Evolutionary conservation across 2,797 vertebrate genomes (phyloP).

Genomic region (Craterocephalus amniculus): DNA sequence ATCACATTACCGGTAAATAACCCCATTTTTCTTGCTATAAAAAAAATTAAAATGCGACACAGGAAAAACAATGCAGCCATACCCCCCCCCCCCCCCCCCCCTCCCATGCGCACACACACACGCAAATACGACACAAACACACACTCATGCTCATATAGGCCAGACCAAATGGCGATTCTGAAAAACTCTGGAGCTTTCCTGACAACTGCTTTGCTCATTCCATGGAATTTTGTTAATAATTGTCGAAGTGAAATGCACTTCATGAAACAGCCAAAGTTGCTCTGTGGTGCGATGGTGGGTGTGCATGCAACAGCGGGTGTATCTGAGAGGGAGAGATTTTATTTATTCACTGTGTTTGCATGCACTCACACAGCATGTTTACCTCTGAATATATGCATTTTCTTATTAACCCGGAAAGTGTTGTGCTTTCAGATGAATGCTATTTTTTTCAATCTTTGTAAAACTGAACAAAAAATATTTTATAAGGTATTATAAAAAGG

Average conservation of each 20-base stretch:
- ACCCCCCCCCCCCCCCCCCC: slow-evolving; percentile 32
- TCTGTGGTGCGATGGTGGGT: slow-evolving; percentile 15
- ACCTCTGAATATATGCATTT: slow-evolving; percentile 62
- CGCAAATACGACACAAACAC: slow-evolving; percentile 8
- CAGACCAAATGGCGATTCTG: slow-evolving; percentile 64
- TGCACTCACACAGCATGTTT: slow-evolving; percentile 45
- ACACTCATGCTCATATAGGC: slow-evolving; percentile 41
- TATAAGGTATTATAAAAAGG: not conserved
- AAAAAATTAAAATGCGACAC: too few relatives aligned
- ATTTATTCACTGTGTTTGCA: slow-evolving; percentile 43
- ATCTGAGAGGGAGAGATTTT: slow-evolving; percentile 39
- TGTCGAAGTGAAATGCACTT: slow-evolving; percentile 66
- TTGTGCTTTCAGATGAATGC: slow-evolving; percentile 1
- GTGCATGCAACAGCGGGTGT: slow-evolving; percentile 10
- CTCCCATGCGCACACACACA: slow-evolving; percentile 10
- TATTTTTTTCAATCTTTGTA: slow-evolving; percentile 16
- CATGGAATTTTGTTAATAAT: slow-evolving; percentile 76
- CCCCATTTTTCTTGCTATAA: too few relatives aligned
- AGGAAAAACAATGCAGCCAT: too few relatives aligned
- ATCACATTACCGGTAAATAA: too few relatives aligned
- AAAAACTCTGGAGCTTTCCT: slow-evolving; percentile 70
- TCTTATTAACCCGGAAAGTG: slow-evolving; percentile 37
- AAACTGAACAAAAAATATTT: not conserved
- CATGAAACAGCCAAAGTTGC: slow-evolving; percentile 53
- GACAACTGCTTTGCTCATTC: slow-evolving; percentile 68